Conservation (phyloP, 2,797 vertebrate genomes). For the Hippocampus kuda region DNA sequence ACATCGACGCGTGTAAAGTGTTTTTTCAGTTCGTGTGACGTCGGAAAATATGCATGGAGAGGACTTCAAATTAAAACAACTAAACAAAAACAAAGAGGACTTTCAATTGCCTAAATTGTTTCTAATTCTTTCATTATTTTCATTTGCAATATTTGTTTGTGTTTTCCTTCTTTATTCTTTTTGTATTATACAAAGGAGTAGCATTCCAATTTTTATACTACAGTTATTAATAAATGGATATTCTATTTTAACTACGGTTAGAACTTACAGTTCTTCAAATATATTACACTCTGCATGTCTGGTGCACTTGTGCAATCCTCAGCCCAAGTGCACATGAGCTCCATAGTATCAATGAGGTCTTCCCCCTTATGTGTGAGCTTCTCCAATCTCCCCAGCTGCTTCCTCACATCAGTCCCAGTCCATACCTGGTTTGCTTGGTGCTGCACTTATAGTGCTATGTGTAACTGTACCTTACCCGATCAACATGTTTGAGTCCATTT, state of each 20-base stretch:
- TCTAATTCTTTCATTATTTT: background rate
- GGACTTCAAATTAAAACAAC: background rate
- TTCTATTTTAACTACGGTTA: too few relatives aligned
- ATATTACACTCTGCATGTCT: too few relatives aligned
- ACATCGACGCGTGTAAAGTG: background rate
- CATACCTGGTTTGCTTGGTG: background rate
- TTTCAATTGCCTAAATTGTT: background rate
- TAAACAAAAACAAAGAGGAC: background rate
- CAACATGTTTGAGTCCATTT: too few relatives aligned
- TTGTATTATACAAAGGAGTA: background rate
- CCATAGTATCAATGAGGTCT: background rate
- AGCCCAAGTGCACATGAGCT: background rate
- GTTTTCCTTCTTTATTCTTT: too few relatives aligned
- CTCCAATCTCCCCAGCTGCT: constrained; percentile 31
- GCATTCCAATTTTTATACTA: background rate
- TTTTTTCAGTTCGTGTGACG: background rate
- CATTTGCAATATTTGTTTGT: background rate
- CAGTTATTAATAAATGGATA: too few relatives aligned
- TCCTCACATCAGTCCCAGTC: constrained; percentile 16
- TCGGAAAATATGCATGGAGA: background rate
- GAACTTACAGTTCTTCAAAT: too few relatives aligned
- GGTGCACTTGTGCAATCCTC: too few relatives aligned
- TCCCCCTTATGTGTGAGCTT: background rate
- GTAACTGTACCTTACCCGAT: background rate
- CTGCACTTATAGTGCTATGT: background rate